Percentiles rank a stretch among this genome's conserved stretches.
Conservation (phyloP, 2,888 invertebrate species). For the Himalopsyche japonica region DNA sequence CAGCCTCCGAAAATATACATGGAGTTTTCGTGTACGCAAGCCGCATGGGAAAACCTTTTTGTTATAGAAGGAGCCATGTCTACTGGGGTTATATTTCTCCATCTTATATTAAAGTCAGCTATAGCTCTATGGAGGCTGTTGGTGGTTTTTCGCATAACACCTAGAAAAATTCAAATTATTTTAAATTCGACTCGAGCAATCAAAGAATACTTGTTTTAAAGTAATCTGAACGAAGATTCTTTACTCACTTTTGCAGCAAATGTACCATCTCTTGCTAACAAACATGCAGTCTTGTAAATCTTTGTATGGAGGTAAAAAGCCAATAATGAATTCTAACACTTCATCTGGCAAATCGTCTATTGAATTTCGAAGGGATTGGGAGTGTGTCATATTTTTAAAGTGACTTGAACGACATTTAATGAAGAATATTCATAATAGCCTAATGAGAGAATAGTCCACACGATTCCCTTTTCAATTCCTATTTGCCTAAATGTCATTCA, state of each 20-base stretch:
- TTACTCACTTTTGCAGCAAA: constrained; percentile 78
- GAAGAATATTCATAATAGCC: not conserved
- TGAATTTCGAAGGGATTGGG: constrained; percentile 8
- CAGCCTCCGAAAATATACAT: constrained; percentile 98
- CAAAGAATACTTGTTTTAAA: not conserved
- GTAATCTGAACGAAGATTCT: not conserved
- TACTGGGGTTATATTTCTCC: constrained; percentile 66
- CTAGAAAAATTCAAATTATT: constrained; percentile 56
- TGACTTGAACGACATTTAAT: not conserved
- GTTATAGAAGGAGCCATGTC: constrained; percentile 77
- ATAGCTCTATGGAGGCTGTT: constrained; percentile 78
- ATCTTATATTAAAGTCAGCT: constrained; percentile 73
- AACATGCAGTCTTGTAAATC: constrained; percentile 85
- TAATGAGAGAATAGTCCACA: not conserved
- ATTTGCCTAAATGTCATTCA: not conserved
- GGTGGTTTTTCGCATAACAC: constrained; percentile 75
- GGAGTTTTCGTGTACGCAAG: constrained; percentile 78
- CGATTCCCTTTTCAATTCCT: not conserved
- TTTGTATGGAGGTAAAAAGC: constrained; percentile 86
- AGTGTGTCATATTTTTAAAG: not conserved
- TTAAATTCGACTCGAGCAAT: not conserved
- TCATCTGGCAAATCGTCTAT: constrained; percentile 86
- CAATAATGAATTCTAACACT: constrained; percentile 88
- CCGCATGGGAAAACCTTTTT: constrained; percentile 90
- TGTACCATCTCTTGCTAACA: constrained; percentile 87